Percentiles rank a stretch among this genome's conserved stretches.
These are phyloP conservation scores for Heliconius charithonia DNA, from an alignment of 2,888 invertebrate species.

Conservation along the genomic window DNA sequence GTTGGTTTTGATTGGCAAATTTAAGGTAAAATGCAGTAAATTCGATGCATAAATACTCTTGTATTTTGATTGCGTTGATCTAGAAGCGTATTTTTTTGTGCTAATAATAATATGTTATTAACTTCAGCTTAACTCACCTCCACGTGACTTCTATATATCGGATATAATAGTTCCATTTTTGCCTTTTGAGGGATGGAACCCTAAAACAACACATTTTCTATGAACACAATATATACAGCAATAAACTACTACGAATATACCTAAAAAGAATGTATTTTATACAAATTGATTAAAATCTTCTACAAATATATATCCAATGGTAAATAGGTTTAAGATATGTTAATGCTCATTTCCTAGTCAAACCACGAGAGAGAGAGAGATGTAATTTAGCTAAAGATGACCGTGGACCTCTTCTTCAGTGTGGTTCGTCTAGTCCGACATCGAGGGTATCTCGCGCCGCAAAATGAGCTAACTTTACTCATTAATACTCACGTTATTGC, in stretches of 20 bases:
- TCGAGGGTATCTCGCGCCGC: slow-evolving; percentile 52
- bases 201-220: no score
- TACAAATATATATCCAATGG: neutral
- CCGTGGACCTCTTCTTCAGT: slow-evolving; percentile 9
- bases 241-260: neutral
- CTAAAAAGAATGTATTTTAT: neutral
- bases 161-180: no score
- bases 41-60: no score
- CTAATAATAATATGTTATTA: no score
- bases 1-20: no score
- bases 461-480: slow-evolving; percentile 79
- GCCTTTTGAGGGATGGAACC: no score
- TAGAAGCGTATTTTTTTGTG: no score
- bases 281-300: neutral
- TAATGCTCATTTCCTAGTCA: slow-evolving; percentile 50
- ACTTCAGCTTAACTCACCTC: no score
- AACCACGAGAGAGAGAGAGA: slow-evolving; percentile 65
- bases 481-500: slow-evolving; percentile 79
- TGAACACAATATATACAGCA: neutral
- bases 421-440: slow-evolving; percentile 22
- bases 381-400: slow-evolving; percentile 65
- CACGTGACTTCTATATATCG: no score
- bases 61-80: no score
- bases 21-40: no score
- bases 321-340: neutral